These are phyloP conservation scores for Plagodis dolabraria DNA, from an alignment of 2,888 invertebrate species.

Conservation along the genomic window DNA sequence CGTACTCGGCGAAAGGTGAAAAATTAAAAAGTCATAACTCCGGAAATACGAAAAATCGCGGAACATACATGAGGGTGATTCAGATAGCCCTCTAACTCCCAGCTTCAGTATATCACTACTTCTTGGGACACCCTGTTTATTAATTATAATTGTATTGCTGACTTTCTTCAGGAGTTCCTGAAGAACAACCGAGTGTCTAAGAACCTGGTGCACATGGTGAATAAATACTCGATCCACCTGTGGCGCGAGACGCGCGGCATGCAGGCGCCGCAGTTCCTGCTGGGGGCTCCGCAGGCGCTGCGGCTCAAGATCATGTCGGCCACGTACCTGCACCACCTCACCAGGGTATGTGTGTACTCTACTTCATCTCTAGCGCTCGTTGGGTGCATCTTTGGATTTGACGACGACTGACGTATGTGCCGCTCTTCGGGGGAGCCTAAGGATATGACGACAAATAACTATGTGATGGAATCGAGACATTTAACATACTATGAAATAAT, in stretches of 20 bases:
- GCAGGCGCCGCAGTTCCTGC: constrained; percentile 64
- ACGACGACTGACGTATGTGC: no score
- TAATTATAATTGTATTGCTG: background rate
- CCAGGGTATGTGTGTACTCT: constrained; percentile 47
- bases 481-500: no score
- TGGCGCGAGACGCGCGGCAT: constrained; percentile 68
- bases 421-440: no score
- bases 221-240: constrained; percentile 62
- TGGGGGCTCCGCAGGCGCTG: constrained; percentile 59
- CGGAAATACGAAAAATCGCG: no score
- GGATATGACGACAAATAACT: no score
- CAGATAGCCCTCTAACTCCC: no score
- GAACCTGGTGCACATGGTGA: constrained; percentile 60
- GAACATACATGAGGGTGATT: no score
- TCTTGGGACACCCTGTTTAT: background rate
- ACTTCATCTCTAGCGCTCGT: background rate
- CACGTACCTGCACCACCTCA: constrained; percentile 60
- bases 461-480: no score
- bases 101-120: no score
- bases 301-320: constrained; percentile 66
- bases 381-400: no score
- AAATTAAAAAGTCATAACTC: no score
- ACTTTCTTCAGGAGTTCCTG: constrained; percentile 56
- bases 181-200: constrained; percentile 69
- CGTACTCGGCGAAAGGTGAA: no score